Evolutionary conservation across 2,888 invertebrate genomes (phyloP).

Genomic region (Macrosiphum euphorbiae): DNA sequence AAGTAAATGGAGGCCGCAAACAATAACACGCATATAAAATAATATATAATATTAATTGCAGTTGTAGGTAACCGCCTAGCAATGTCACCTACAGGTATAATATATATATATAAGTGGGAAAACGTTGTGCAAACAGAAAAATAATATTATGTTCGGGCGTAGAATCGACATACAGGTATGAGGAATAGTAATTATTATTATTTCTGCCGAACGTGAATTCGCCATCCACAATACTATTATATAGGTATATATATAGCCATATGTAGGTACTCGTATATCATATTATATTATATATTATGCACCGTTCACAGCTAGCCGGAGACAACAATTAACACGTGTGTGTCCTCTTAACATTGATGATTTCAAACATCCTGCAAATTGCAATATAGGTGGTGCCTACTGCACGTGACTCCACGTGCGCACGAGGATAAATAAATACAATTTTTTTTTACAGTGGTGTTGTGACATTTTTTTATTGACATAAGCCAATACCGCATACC

Average conservation of each 20-base stretch:
- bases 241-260: too few relatives aligned
- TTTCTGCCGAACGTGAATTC: neutral
- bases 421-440: neutral
- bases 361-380: neutral
- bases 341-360: neutral
- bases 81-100: neutral
- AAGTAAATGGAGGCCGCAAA: neutral
- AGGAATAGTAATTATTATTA: neutral
- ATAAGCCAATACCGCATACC: neutral
- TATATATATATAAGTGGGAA: neutral
- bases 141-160: neutral
- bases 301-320: neutral
- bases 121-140: neutral
- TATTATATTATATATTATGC: neutral
- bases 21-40: neutral
- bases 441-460: neutral
- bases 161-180: neutral
- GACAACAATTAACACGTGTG: conserved; percentile 13
- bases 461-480: conserved; percentile 3
- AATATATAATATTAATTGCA: neutral
- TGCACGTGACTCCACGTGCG: neutral
- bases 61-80: neutral
- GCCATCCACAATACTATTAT: neutral
- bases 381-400: neutral
- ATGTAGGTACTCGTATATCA: neutral